Evolutionary conservation across 2,888 invertebrate genomes (phyloP).

Genomic region (Hyles lineata): DNA sequence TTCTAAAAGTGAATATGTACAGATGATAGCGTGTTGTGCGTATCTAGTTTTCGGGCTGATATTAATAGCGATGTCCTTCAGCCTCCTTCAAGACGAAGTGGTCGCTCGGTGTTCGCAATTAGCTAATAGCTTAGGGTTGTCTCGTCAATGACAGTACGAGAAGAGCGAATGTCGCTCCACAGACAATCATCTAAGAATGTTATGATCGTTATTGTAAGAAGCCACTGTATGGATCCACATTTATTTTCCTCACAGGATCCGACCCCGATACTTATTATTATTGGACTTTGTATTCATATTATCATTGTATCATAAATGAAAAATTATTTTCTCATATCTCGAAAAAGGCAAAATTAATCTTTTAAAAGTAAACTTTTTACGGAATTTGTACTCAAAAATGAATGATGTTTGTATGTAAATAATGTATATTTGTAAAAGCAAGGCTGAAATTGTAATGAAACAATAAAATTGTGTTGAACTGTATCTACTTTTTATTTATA

Average conservation of each 20-base stretch:
- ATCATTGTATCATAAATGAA: conserved; percentile 57
- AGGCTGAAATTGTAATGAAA: conserved; percentile 84
- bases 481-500: conserved; percentile 47
- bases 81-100: conserved; percentile 92
- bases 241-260: conserved; percentile 54
- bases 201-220: conserved; percentile 79
- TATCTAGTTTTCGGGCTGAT: conserved; percentile 92
- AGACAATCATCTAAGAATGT: conserved; percentile 78
- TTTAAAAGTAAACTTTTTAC: conserved; percentile 66
- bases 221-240: conserved; percentile 52
- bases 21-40: conserved; percentile 91
- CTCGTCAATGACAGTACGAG: conserved; percentile 85
- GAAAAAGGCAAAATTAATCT: conserved; percentile 52
- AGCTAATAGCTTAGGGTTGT: conserved; percentile 88
- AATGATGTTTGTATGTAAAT: conserved; percentile 76
- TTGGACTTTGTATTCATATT: conserved; percentile 55
- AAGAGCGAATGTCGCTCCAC: conserved; percentile 81
- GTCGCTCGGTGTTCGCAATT: conserved; percentile 89
- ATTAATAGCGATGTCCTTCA: conserved; percentile 93
- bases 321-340: conserved; percentile 70
- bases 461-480: conserved; percentile 84
- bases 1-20: conserved; percentile 86
- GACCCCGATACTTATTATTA: conserved; percentile 55
- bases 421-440: conserved; percentile 83
- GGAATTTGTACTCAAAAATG: conserved; percentile 76